phyloP scores from a whole-genome alignment of 2,888 invertebrate species.

The Apamea monoglypha region DNA sequence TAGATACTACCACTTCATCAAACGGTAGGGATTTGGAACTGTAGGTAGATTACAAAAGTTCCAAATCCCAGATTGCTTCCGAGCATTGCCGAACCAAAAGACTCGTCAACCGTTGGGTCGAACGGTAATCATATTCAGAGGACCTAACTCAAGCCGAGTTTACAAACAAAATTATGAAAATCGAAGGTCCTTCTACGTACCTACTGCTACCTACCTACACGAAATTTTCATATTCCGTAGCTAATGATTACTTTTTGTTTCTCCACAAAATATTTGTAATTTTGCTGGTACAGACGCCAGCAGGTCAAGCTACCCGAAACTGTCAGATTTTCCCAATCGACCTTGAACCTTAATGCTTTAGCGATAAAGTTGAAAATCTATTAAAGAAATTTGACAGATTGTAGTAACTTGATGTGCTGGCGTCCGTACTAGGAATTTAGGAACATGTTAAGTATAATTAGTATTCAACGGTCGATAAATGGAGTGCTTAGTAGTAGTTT shows the following conservation, averaged over 20 bases:
- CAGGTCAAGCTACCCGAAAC: too few relatives aligned
- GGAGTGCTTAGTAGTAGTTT: constrained; percentile 20
- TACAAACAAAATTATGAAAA: constrained; percentile 40
- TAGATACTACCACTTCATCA: neutral
- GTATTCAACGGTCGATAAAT: constrained; percentile 32
- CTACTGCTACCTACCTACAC: neutral
- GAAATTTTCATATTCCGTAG: constrained; percentile 3
- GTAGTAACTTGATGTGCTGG: too few relatives aligned
- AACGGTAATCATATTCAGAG: constrained; percentile 44
- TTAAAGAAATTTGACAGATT: too few relatives aligned
- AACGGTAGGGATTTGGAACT: neutral
- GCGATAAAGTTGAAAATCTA: too few relatives aligned
- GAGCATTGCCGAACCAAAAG: constrained; percentile 1
- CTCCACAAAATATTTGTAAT: neutral
- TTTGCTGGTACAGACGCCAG: too few relatives aligned
- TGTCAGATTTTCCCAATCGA: too few relatives aligned
- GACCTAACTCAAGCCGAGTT: constrained; percentile 39
- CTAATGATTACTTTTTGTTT: constrained; percentile 3
- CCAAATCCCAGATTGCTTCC: neutral
- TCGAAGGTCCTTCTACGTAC: constrained; percentile 6
- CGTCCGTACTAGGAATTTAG: neutral
- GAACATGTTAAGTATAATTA: constrained; percentile 16
- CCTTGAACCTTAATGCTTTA: too few relatives aligned
- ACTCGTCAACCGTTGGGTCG: neutral
- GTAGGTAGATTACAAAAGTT: neutral